Conservation (phyloP, 2,113 vertebrate genomes). For the Petrocephalus zakoni region DNA sequence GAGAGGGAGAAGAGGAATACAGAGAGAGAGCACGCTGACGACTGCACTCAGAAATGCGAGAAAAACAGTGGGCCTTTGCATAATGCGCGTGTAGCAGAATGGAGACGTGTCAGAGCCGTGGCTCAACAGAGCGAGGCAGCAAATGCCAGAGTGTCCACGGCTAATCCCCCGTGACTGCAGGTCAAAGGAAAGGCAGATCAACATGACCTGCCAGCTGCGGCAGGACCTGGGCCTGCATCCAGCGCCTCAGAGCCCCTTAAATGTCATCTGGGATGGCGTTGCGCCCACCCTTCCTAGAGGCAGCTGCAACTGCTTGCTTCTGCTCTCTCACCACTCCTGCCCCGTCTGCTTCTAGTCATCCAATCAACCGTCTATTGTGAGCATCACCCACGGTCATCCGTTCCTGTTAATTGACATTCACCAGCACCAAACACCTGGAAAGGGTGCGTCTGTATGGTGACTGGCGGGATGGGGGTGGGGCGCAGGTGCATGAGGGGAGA, state of each 20-base stretch:
- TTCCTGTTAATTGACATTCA: background rate
- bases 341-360: background rate
- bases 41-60: background rate
- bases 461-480: background rate
- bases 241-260: background rate
- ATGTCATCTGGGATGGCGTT: constrained; percentile 22
- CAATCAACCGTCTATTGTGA: background rate
- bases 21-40: background rate
- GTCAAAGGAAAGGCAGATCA: constrained; percentile 20
- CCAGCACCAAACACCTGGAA: background rate
- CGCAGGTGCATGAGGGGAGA: background rate
- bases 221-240: background rate
- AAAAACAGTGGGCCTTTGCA: background rate
- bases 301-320: background rate
- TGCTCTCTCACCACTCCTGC: background rate
- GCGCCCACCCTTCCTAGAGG: background rate
- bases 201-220: background rate
- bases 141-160: constrained; percentile 12
- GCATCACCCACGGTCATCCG: background rate
- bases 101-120: background rate
- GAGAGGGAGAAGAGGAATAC: background rate
- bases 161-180: constrained; percentile 15
- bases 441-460: background rate
- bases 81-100: background rate
- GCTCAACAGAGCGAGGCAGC: background rate